Evolutionary conservation across 2,888 invertebrate genomes (phyloP), one percentile per base, ranked within the genome.

Genomic region (Volucella zonaria): DNA sequence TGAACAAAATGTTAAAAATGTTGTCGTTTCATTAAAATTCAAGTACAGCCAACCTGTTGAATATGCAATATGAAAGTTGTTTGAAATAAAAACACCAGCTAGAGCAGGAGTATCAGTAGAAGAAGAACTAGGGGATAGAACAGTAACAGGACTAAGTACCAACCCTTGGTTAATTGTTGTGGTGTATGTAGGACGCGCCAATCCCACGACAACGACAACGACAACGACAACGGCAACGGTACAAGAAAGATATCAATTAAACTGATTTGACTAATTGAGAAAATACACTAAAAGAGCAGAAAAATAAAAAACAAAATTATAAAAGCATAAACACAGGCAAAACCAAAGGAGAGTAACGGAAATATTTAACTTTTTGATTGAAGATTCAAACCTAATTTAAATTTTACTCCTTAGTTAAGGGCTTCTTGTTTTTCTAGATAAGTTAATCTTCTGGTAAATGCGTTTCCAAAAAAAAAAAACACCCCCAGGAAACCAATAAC

Each of bases 11-110:
- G 74, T 74, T 70, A 80, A 80, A 70, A 83, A 75, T 80, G 83
- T 83, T 83, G 66, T 83, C 71, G 49, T 83, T 83, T 83, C 83
- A 83, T 83, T 83, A 80, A 75, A 73, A 80, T 79, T 83, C 79
- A 79, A 79, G 73, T 71, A 66, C 73, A 47, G 6, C 66, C 83
- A 83, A 83, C 83, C 80, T 83, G 83, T 83, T 83, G 83, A 83
- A 80, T 80, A 75, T 75, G 75, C 59, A 82, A 66, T 76, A 71
- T 66, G 71, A 66, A 82, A 68, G 66, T 59, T 71, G 66, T 58
- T 42, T 6, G 15, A 52, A 64, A 56, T 78, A 58, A 78, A 61
- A 42, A 58, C 15, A n/a, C 23, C 64, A 15, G 12, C 40, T 42
- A 18, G n/a, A 31, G 12, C 8, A 51, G 12, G 43, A 42, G 31